Evolutionary conservation across 2,888 invertebrate species (phyloP), one percentile per base, ranked within the genome.

Genomic region (Tubulanus polymorphus): DNA sequence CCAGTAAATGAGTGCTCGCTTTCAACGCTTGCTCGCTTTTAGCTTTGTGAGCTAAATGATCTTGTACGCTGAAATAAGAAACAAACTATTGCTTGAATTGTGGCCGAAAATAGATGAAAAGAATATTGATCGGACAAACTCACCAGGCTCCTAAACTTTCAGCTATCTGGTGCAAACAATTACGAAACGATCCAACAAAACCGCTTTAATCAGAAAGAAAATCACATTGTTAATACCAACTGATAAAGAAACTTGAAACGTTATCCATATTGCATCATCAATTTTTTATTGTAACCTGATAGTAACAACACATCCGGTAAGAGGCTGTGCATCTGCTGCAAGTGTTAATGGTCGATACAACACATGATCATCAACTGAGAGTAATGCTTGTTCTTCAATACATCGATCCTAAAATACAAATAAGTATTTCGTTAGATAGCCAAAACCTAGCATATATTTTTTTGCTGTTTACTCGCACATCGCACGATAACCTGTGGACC

Each of bases 1-100:
- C 90, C 2, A 95, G 81, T 0, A 95, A 81, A 75, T 95, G 89
- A 0, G 94, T 93, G 0, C 87, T 89, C 0, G 86, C 87, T 0
- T 82, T 65, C 0, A 87, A 59, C n/a, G 61, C 61, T 47, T 70
- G 66, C 50, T n/a, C n/a, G n/a, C n/a, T n/a, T n/a, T n/a, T n/a
- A n/a, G n/a, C n/a, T n/a, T n/a, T n/a, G n/a, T n/a, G n/a, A n/a
- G n/a, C n/a, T n/a, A n/a, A n/a, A n/a, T n/a, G n/a, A n/a, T n/a
- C n/a, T n/a, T n/a, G n/a, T n/a, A n/a, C n/a, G n/a, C n/a, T n/a
- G n/a, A n/a, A n/a, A n/a, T n/a, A n/a, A n/a, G n/a, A n/a, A n/a
- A n/a, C n/a, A n/a, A n/a, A n/a, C n/a, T n/a, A n/a, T n/a, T n/a
- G n/a, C n/a, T n/a, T n/a, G n/a, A n/a, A n/a, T n/a, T n/a, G n/a